Evolutionary conservation across 1,140 invertebrate species (phyloP).

Genomic region (Pollicipes pollicipes): DNA sequence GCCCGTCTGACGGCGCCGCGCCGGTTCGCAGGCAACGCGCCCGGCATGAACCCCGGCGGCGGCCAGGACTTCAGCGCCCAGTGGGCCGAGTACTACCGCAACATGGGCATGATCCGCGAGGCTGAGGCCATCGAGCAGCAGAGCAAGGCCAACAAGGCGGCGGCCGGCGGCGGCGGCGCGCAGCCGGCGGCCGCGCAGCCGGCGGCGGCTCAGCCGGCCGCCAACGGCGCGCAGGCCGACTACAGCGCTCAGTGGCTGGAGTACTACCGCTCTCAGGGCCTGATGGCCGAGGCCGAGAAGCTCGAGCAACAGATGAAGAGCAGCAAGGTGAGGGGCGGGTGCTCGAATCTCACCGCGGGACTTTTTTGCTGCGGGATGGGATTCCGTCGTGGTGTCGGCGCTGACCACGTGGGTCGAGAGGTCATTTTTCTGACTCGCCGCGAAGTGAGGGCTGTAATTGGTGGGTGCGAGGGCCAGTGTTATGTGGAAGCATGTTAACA

Average conservation of each 20-base stretch:
- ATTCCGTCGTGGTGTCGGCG: no score
- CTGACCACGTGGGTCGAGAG: no score
- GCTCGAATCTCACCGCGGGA: no score
- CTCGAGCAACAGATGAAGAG: constrained; percentile 66
- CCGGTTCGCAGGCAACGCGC: no score
- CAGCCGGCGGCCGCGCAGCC: constrained; percentile 9
- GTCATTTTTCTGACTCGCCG: no score
- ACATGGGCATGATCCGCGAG: constrained; percentile 80
- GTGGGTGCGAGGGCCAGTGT: no score
- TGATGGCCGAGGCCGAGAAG: constrained; percentile 72
- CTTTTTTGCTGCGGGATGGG: no score
- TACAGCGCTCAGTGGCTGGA: constrained; percentile 95
- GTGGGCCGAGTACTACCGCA: constrained; percentile 95
- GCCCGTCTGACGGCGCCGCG: no score
- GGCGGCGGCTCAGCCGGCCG: constrained; percentile 6
- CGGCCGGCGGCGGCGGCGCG: constrained; percentile 6
- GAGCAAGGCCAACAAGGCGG: constrained; percentile 49
- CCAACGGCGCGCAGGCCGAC: constrained; percentile 43
- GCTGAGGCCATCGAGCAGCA: constrained; percentile 82
- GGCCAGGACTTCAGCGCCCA: constrained; percentile 72
- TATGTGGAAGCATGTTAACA: no score
- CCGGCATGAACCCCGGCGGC: no score
- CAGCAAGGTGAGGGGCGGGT: constrained; percentile 34
- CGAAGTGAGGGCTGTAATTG: no score
- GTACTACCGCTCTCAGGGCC: constrained; percentile 82